Conservation (phyloP, 1,140 invertebrate genomes). For the Paramacrobiotus metropolitanus region DNA sequence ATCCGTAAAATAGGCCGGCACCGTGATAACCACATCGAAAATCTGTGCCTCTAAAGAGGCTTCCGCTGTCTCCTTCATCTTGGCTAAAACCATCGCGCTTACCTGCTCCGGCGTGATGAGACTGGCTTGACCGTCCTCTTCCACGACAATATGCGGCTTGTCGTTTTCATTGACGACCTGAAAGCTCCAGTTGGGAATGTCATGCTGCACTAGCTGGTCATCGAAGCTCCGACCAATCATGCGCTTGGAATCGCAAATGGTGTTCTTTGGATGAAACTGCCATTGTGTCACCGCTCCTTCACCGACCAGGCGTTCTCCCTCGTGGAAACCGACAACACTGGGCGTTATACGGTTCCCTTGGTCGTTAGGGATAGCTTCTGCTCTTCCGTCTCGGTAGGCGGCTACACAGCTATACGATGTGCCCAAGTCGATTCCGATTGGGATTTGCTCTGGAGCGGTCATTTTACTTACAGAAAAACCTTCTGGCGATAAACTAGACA, state of each 20-base stretch:
- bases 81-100: not conserved
- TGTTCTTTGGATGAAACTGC: not conserved
- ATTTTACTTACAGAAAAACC: too few species aligned
- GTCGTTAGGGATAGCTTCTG: constrained; percentile 13
- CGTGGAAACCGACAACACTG: not conserved
- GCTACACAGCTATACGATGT: constrained; percentile 71
- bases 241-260: not conserved
- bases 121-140: not conserved
- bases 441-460: too few species aligned
- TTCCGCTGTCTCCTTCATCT: constrained; percentile 72
- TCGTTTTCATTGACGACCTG: not conserved
- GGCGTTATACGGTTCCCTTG: constrained; percentile 11
- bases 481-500: too few species aligned
- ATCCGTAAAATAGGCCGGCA: constrained; percentile 34
- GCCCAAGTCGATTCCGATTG: constrained; percentile 28
- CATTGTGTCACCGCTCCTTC: not conserved
- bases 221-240: not conserved
- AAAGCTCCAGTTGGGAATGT: not conserved
- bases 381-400: constrained; percentile 39
- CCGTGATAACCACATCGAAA: constrained; percentile 67
- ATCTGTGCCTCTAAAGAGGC: constrained; percentile 68
- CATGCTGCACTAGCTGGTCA: not conserved
- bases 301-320: not conserved
- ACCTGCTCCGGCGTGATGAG: not conserved
- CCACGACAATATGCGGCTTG: not conserved